Base-by-base conservation (phyloP, 2,113 vertebrate genomes). In the Archocentrus centrarchus region DNA sequence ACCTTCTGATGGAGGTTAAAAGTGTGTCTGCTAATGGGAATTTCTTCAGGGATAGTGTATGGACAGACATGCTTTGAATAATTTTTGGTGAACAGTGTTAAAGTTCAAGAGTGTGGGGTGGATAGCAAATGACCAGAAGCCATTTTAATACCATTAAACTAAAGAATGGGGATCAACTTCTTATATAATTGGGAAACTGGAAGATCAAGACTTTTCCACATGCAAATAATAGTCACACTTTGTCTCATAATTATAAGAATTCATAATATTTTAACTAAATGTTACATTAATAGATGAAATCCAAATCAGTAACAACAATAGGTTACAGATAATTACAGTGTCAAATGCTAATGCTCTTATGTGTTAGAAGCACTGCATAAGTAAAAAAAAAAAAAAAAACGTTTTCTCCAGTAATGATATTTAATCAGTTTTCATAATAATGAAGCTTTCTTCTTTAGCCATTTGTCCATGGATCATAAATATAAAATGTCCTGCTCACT, bases 41-140 rank as follows among this genome's bases (percentile, higher is more conserved):
- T 85, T 63, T 76, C 11, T 79, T 27, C 18, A 17, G 64, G 35
- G 15, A 57, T 79, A 66, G 22, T 68, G 24, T 35, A 35, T 83
- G 35, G 18, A 37, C 20, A 41, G n/a, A 20, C 18, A 58, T n/a
- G 17, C 53, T 80, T 39, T 7, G 37, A 66, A 81, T 64, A 44
- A 39, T 62, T 37, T 59, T 76, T 24, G 59, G 11, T 75, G 41
- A 32, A 30, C 70, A 76, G 57, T 30, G 14, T 22, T 70, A 13
- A 62, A 57, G 75, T 17, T 59, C 15, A 47, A 41, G 24, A 24
- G 59, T 55, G 37, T 30, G 58, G 63, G 15, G 7, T 32, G 11
- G 55, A 41, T 27, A 37, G 6, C 20, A 41, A 55, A 68, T 55
- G 13, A 77, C 44, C 18, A 22, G 59, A 66, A 30, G 24, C 11